Evolutionary conservation across 2,797 vertebrate species (phyloP).

Genomic region (Coccyzus lansbergi): DNA sequence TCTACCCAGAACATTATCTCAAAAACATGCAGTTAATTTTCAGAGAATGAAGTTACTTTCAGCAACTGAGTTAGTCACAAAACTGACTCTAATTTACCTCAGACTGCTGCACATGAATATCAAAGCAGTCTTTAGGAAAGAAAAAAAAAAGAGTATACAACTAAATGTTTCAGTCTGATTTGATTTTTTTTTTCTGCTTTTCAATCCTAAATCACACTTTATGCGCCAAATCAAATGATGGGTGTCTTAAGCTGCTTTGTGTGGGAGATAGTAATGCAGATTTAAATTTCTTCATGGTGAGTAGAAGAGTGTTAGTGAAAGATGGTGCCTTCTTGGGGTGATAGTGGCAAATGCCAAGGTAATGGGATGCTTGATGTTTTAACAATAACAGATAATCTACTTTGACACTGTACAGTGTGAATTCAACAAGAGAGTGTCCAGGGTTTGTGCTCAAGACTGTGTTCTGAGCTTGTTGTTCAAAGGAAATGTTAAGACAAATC

Average conservation of each 20-base stretch:
- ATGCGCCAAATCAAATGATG: not conserved
- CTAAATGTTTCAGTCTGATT: not conserved
- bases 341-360: not conserved
- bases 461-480: not conserved
- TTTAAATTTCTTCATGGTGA: not conserved
- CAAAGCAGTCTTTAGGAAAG: not conserved
- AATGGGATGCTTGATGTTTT: not conserved
- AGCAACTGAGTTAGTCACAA: no score
- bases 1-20: no score
- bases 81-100: no score
- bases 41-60: no score
- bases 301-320: not conserved
- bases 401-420: not conserved
- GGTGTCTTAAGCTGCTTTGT: not conserved
- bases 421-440: not conserved
- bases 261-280: not conserved
- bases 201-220: not conserved
- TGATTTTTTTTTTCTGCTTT: not conserved
- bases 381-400: not conserved
- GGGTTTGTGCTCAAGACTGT: not conserved
- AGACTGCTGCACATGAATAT: not conserved
- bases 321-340: not conserved
- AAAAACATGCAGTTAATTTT: no score
- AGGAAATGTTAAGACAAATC: not conserved
- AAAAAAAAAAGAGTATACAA: not conserved